phyloP scores from a whole-genome alignment of 2,113 vertebrate species.

The Podarcis muralis region DNA sequence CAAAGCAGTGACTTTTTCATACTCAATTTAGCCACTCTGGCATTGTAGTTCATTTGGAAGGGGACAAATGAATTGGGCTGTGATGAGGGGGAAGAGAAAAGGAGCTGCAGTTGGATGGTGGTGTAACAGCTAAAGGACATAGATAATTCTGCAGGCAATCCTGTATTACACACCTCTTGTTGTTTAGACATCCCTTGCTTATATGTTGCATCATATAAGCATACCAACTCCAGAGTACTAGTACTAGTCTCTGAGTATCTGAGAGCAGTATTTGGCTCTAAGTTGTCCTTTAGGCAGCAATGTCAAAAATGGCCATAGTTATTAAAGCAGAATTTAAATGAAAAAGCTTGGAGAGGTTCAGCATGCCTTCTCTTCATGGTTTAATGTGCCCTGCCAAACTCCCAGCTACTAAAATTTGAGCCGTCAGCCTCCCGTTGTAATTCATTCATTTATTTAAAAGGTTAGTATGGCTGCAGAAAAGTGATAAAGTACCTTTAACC shows the following conservation, averaged over 20 bases:
- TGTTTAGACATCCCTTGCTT: background rate
- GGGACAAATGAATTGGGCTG: background rate
- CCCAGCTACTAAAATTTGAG: slow-evolving; percentile 56
- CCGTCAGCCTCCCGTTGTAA: slow-evolving; percentile 59
- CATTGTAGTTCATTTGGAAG: background rate
- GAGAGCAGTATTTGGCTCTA: slow-evolving; percentile 46
- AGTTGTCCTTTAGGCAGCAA: slow-evolving; percentile 48
- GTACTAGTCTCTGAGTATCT: slow-evolving; percentile 27
- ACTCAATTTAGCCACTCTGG: background rate
- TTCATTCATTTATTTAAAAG: slow-evolving; percentile 58
- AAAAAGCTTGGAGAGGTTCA: background rate
- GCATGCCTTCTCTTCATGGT: background rate
- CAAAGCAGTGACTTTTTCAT: background rate
- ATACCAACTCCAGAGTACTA: slow-evolving; percentile 1
- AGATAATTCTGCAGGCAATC: background rate
- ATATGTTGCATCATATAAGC: slow-evolving; percentile 9
- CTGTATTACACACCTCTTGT: slow-evolving; percentile 22
- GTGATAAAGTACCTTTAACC: slow-evolving; percentile 37
- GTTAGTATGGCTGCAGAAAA: slow-evolving; percentile 50
- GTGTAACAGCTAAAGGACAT: background rate
- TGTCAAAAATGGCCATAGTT: slow-evolving; percentile 24
- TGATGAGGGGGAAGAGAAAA: background rate
- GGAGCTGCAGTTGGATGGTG: background rate
- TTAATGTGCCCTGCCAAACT: slow-evolving; percentile 23
- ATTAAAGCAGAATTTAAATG: slow-evolving; percentile 5